These are phyloP conservation scores for Brenthis daphne DNA, from an alignment of 2,888 invertebrate species.

Conservation along the genomic window DNA sequence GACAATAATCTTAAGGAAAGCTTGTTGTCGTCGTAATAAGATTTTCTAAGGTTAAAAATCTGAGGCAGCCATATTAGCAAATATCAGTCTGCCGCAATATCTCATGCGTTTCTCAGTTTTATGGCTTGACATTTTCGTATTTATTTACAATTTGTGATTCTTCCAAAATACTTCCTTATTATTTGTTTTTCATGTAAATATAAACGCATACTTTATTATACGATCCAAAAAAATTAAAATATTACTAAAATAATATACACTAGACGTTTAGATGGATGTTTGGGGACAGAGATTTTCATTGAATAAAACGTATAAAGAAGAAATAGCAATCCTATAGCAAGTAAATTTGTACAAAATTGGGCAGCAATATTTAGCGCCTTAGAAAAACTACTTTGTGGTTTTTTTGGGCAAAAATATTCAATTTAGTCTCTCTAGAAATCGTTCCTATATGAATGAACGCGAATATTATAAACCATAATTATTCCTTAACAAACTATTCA, in stretches of 20 bases:
- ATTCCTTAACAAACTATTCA: slow-evolving; percentile 13
- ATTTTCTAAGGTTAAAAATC: slow-evolving; percentile 11
- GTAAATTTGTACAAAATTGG: too few species aligned
- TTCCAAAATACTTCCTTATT: slow-evolving; percentile 32
- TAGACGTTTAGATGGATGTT: not conserved
- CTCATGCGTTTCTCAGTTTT: slow-evolving; percentile 7
- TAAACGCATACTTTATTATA: slow-evolving; percentile 13
- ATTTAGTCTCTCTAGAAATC: slow-evolving; percentile 24
- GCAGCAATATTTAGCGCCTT: too few species aligned
- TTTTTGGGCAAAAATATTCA: slow-evolving; percentile 3
- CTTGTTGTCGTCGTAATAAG: slow-evolving; percentile 12
- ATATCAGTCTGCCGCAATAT: not conserved
- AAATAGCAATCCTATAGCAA: too few species aligned
- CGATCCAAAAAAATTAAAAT: not conserved
- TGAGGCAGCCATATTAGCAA: slow-evolving; percentile 18
- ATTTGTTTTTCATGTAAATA: slow-evolving; percentile 22
- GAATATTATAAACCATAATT: not conserved
- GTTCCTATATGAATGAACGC: slow-evolving; percentile 24
- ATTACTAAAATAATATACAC: not conserved
- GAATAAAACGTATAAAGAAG: too few species aligned
- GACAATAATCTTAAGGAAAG: slow-evolving; percentile 49
- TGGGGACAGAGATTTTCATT: not conserved
- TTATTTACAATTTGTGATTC: slow-evolving; percentile 22
- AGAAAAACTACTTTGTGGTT: not conserved
- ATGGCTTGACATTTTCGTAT: slow-evolving; percentile 9